phyloP scores from a whole-genome alignment of 2,113 vertebrate genomes.

The Ploceus nigricollis region DNA sequence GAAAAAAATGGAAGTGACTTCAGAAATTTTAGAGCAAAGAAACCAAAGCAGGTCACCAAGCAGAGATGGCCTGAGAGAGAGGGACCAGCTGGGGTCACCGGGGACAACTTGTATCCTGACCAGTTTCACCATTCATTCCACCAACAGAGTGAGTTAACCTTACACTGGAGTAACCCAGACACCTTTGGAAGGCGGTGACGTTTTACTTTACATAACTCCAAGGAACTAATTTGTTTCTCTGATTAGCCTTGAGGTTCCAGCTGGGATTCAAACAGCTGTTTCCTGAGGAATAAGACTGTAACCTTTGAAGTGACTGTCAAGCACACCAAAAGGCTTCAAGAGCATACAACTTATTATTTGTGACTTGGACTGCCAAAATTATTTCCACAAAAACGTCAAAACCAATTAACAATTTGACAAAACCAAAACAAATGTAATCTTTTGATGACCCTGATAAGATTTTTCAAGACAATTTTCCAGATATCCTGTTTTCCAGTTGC shows the following conservation, averaged over 20 bases:
- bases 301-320: not conserved
- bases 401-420: not conserved
- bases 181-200: not conserved
- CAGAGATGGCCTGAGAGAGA: not conserved
- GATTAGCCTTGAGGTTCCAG: not conserved
- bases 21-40: not conserved
- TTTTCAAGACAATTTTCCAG: not conserved
- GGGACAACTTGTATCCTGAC: not conserved
- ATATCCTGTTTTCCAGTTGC: not conserved
- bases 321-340: not conserved
- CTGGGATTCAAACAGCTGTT: not conserved
- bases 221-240: not conserved
- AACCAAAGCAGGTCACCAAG: not conserved
- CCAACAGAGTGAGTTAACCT: fast-evolving
- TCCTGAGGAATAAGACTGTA: not conserved
- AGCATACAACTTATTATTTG: not conserved
- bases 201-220: not conserved
- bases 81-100: not conserved
- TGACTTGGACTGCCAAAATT: not conserved
- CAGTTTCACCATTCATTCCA: not conserved
- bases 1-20: not conserved
- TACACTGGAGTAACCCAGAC: not conserved
- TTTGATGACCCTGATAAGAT: not conserved
- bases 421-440: not conserved
- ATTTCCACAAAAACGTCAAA: not conserved